Conservation (phyloP, 2,797 vertebrate species). For the Pipistrellus pygmaeus region DNA sequence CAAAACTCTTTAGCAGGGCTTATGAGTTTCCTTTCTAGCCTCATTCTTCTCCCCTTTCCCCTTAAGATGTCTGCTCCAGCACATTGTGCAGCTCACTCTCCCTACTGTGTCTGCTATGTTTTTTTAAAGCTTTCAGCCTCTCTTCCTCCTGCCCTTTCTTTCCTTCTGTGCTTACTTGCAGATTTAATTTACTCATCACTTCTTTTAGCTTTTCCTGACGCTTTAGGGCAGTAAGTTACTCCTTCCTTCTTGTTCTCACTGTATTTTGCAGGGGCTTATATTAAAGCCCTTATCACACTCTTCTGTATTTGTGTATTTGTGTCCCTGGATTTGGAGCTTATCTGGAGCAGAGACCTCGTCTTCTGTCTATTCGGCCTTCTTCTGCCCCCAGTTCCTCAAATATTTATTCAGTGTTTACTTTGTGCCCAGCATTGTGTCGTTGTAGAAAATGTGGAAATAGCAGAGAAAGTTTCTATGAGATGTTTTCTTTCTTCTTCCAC, state of each 20-base stretch:
- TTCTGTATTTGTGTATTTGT: background rate
- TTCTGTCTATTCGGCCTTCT: background rate
- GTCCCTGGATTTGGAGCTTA: background rate
- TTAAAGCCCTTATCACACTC: background rate
- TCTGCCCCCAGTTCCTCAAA: background rate
- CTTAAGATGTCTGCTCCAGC: background rate
- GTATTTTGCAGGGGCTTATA: background rate
- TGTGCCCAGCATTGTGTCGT: background rate
- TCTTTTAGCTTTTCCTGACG: background rate
- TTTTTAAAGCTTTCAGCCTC: background rate
- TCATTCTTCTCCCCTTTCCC: background rate
- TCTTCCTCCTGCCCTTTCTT: background rate
- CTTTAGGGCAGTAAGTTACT: background rate
- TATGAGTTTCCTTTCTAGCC: background rate
- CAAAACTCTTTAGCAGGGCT: background rate
- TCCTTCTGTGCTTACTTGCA: background rate
- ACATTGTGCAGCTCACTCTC: background rate
- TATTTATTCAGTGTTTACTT: background rate
- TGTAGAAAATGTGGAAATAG: background rate
- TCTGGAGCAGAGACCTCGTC: background rate
- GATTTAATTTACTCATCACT: background rate
- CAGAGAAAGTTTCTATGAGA: background rate
- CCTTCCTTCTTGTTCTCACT: background rate
- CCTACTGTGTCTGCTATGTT: background rate
- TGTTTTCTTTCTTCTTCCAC: conserved; percentile 36